phyloP scores from a whole-genome alignment of 2,113 vertebrate species.

The Harpagus bidentatus region DNA sequence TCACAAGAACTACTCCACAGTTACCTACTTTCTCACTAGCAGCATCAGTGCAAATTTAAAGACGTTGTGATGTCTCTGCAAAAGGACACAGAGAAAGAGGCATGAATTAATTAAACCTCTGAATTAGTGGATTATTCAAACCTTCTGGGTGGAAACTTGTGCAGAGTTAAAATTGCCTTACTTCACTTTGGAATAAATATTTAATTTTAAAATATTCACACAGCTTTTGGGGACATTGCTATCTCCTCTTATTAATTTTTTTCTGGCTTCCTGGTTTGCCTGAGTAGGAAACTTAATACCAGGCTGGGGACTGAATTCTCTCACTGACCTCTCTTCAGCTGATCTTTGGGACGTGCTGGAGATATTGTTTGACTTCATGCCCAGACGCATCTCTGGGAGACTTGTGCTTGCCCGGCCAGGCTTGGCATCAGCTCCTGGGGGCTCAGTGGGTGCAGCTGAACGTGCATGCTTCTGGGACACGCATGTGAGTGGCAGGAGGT shows the following conservation, averaged over 20 bases:
- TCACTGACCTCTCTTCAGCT: not conserved
- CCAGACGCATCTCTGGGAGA: not conserved
- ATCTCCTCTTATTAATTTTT: not conserved
- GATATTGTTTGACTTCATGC: not conserved
- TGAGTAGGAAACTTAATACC: not conserved
- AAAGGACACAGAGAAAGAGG: not conserved
- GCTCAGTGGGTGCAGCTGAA: not conserved
- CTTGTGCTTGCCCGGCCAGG: not conserved
- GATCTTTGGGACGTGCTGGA: not conserved
- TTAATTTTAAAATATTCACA: not conserved
- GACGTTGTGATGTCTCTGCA: not conserved
- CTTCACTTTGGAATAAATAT: not conserved
- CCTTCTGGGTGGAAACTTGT: not conserved
- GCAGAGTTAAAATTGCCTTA: not conserved
- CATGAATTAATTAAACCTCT: not conserved
- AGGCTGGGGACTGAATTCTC: not conserved
- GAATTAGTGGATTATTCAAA: not conserved
- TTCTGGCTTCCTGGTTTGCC: not conserved
- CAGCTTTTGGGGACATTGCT: not conserved
- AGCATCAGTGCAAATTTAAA: not conserved
- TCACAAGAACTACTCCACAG: not conserved
- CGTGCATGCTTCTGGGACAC: fast-evolving
- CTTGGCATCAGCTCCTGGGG: not conserved
- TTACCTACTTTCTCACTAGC: not conserved
- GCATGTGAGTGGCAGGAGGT: not conserved